A percentile compares a stretch with the other conserved stretches of the same genome.
These are phyloP conservation scores for Orius insidiosus DNA, from an alignment of 1,140 invertebrate genomes.

Conservation along the genomic window DNA sequence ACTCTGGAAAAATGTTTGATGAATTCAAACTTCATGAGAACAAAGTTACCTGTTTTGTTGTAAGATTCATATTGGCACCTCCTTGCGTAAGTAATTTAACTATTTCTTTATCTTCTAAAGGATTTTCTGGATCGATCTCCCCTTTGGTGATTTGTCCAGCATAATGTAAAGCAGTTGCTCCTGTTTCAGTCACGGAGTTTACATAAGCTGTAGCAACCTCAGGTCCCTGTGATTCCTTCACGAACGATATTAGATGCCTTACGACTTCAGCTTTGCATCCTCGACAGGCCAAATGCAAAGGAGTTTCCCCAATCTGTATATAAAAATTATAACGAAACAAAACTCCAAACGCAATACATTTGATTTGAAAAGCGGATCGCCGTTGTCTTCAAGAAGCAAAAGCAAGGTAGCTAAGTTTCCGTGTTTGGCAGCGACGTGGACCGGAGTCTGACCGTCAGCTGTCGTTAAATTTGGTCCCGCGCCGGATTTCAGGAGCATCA, in stretches of 20 bases:
- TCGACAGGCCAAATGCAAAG: constrained; percentile 75
- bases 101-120: constrained; percentile 77
- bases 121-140: constrained; percentile 51
- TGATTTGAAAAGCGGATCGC: constrained; percentile 74
- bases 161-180: constrained; percentile 88
- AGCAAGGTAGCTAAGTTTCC: constrained; percentile 73
- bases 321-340: constrained; percentile 2
- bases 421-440: constrained; percentile 77
- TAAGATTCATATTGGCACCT: constrained; percentile 70
- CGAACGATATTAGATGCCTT: constrained; percentile 64
- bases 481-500: constrained; percentile 94
- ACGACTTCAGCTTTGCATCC: constrained; percentile 76
- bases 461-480: constrained; percentile 84
- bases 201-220: constrained; percentile 55
- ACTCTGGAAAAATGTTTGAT: constrained; percentile 33
- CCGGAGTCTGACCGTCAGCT: constrained; percentile 84
- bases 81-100: constrained; percentile 73
- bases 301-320: constrained; percentile 92
- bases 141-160: constrained; percentile 61
- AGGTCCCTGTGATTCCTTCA: constrained; percentile 52
- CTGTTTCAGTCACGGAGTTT: constrained; percentile 71
- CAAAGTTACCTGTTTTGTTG: constrained; percentile 57
- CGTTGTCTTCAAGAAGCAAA: constrained; percentile 75
- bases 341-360: constrained; percentile 43
- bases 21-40: neutral